Evolutionary conservation across 1,140 invertebrate species (phyloP), one percentile per base, ranked within the genome.

Genomic region (Notospermus geniculatus): DNA sequence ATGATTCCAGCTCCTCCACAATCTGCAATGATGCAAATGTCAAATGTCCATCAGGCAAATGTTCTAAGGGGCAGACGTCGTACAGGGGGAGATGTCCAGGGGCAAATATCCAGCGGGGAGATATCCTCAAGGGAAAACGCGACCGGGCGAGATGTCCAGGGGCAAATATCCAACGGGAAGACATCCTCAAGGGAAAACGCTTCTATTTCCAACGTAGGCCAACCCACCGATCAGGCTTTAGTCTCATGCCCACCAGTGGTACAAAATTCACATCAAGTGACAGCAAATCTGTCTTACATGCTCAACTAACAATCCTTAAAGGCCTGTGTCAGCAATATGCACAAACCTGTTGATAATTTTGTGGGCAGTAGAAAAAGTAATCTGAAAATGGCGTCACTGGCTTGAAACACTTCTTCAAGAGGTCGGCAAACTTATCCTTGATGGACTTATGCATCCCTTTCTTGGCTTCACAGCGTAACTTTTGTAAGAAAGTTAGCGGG

Each of bases 351-450:
- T 50, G 46, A 50, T 50, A 50, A 50, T 50, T 45, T 9, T 17
- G 83, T 7, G 80, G 79, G 69, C 83, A 89, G 72, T 85, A 82
- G 58, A 71, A 90, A 75, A 87, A 89, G 71, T 86, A 88, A 68
- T 89, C 87, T n/a, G 84, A 84, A 76, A 86, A 83, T 1, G 84
- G 84, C 2, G 87, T 85, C 41, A 90, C 85, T 4, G 84, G 83
- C 69, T 83, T 83, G 71, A 90, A 90, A 30, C 84, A 86, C 28
- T 83, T 80, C 45, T 83, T 84, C n/a, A 89, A 83, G 45, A 88
- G 86, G 59, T 83, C 83, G 13, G 80, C 74, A 74, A 90, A 90
- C 70, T 88, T 88, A 30, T 86, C 82, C 69, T 85, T 86, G 41
- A 90, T 87, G 17, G 87, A 78, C 60, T 81, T 77, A 69, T 89